Percentiles rank a stretch among this genome's conserved stretches.
phyloP scores from a whole-genome alignment of 1,140 invertebrate genomes.

The Lepidurus arcticus region DNA sequence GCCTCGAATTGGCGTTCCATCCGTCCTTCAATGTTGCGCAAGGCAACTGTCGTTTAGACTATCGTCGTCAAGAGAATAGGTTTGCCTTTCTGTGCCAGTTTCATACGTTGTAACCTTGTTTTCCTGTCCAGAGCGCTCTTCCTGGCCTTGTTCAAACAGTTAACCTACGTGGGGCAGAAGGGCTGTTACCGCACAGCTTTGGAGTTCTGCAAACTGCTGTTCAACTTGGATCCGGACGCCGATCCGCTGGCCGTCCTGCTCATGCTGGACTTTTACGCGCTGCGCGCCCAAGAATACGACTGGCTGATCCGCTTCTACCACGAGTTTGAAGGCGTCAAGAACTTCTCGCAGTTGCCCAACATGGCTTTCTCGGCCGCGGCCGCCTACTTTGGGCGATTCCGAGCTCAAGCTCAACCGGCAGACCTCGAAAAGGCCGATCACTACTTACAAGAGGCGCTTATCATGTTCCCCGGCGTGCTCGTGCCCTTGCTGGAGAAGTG shows the following conservation, averaged over 20 bases:
- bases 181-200: conserved; percentile 74
- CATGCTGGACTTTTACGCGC: conserved; percentile 79
- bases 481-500: conserved; percentile 69
- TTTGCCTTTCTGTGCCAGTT: conserved; percentile 36
- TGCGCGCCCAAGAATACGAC: conserved; percentile 71
- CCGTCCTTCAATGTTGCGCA: conserved; percentile 69
- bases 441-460: conserved; percentile 66
- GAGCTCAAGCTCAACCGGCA: conserved; percentile 14
- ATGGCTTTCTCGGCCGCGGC: conserved; percentile 78
- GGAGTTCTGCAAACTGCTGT: conserved; percentile 67
- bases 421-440: conserved; percentile 51
- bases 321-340: conserved; percentile 59
- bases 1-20: conserved; percentile 72
- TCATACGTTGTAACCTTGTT: no score
- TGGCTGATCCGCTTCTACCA: conserved; percentile 68
- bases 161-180: conserved; percentile 69
- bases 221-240: conserved; percentile 71
- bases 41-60: conserved; percentile 71
- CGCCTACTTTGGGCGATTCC: conserved; percentile 58
- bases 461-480: conserved; percentile 77
- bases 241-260: conserved; percentile 78
- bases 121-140: no score
- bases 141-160: conserved; percentile 79
- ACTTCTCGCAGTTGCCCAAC: conserved; percentile 76
- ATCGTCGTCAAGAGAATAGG: conserved; percentile 76